Evolutionary conservation across 2,888 invertebrate species (phyloP), one percentile per base, ranked within the genome.

Genomic region (Fragum whitleyi): DNA sequence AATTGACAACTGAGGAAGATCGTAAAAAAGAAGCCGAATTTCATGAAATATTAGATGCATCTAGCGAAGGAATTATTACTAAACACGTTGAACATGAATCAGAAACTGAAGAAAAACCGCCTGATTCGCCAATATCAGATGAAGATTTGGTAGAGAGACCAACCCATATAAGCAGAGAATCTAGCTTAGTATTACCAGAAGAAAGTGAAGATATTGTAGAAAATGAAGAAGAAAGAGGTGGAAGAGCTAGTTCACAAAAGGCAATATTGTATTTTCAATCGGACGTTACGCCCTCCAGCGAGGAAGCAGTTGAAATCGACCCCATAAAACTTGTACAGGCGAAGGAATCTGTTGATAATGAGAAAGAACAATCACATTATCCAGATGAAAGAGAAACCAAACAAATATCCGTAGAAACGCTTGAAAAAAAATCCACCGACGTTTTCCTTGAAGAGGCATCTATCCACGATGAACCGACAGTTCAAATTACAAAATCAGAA

Each of bases 81-180:
- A 32, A 32, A 19, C 32, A 16, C 9, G 28, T 9, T 9, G n/a
- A 36, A 9, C 21, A 29, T 36, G 32, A 70, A 47, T 61, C 75
- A 62, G 79, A 74, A 65, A 70, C 75, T 62, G 29, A 73, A 21
- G 42, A 42, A 42, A 39, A 42, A 23, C 5, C 21, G 14, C 36
- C 55, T 32, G 57, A 55, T 2, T 81, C 86, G 16, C 81, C 85
- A 28, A 76, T 88, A 53, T 87, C 86, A 32, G 87, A 87, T 74
- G 87, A 87, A 79, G 88, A 88, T 68, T 77, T 88, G 23, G 88
- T 88, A 28, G 88, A 88, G 77, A 84, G 84, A 79, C 88, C 87
- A 32, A 77, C 83, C 32, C 78, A 76, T 72, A 78, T 85, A 0
- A 82, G 82, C 53, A 61, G 79, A 65, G 82, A 73, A 28, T 79